phyloP scores from a whole-genome alignment of 2,888 invertebrate genomes.

The Ormyrus thymus region DNA sequence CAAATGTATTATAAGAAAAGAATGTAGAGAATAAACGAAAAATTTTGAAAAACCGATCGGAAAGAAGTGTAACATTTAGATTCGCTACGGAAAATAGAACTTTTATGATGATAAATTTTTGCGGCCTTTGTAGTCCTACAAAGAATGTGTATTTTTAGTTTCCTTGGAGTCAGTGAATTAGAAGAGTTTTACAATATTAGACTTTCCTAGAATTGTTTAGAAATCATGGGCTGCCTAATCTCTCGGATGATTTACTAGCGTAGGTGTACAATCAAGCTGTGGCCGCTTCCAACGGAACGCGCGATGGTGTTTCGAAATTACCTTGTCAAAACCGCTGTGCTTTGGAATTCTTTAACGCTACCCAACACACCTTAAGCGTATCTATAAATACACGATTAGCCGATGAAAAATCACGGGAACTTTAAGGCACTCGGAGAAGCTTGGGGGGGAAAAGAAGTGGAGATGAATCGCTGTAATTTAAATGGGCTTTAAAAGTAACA shows the following conservation, averaged over 20 bases:
- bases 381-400: constrained; percentile 35
- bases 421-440: constrained; percentile 22
- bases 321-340: constrained; percentile 11
- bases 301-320: constrained; percentile 28
- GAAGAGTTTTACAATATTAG: constrained; percentile 31
- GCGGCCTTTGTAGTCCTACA: neutral
- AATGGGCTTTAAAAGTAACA: constrained; percentile 45
- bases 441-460: constrained; percentile 36
- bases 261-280: constrained; percentile 18
- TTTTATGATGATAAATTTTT: too few relatives aligned
- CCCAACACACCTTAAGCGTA: constrained; percentile 13
- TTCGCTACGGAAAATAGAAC: too few relatives aligned
- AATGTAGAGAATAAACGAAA: too few relatives aligned
- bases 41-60: too few relatives aligned
- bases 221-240: constrained; percentile 38
- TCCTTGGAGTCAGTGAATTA: constrained; percentile 27
- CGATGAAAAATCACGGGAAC: constrained; percentile 37
- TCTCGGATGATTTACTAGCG: constrained; percentile 41
- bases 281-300: constrained; percentile 1
- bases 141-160: constrained; percentile 15
- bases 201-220: constrained; percentile 40
- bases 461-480: constrained; percentile 57
- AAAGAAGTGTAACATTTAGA: too few relatives aligned
- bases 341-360: constrained; percentile 32
- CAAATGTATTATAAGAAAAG: too few relatives aligned